Percentiles rank a stretch among this genome's conserved stretches.
Evolutionary conservation across 2,113 vertebrate genomes (phyloP).

Genomic region (Oreochromis niloticus): DNA sequence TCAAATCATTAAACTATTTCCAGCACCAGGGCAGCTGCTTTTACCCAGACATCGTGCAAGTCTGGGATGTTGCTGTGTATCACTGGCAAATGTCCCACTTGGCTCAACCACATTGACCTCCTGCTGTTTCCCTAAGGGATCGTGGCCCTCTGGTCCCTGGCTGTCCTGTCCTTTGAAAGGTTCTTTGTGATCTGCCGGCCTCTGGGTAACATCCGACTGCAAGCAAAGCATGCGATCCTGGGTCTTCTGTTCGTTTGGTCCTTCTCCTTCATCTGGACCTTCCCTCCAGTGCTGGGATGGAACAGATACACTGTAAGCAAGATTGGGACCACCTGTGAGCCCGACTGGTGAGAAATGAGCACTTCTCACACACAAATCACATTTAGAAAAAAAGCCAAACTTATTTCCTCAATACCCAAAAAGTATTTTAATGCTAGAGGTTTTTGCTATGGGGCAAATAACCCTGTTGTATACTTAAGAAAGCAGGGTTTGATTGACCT

Average conservation of each 20-base stretch:
- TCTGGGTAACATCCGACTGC: slow-evolving; percentile 67
- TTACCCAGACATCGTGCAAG: neutral
- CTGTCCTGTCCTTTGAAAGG: slow-evolving; percentile 83
- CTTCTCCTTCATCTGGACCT: slow-evolving; percentile 86
- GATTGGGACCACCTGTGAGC: slow-evolving; percentile 91
- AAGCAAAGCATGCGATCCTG: slow-evolving; percentile 73
- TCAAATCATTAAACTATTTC: slow-evolving; percentile 25
- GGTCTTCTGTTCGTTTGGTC: slow-evolving; percentile 83
- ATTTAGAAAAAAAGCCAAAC: neutral
- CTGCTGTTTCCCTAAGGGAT: slow-evolving; percentile 71
- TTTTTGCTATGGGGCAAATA: neutral
- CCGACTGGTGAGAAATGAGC: slow-evolving; percentile 80
- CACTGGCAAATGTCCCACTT: neutral
- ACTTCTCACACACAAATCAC: neutral
- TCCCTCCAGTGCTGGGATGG: slow-evolving; percentile 85
- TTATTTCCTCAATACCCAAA: neutral
- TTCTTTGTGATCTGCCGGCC: slow-evolving; percentile 83
- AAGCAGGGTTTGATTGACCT: neutral
- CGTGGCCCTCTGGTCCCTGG: slow-evolving; percentile 85
- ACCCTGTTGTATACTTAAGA: neutral
- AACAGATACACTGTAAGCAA: slow-evolving; percentile 88
- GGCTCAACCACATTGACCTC: neutral
- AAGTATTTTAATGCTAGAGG: neutral
- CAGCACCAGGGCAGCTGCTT: neutral
- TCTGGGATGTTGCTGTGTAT: neutral